Percentiles rank a stretch among this genome's conserved stretches.
phyloP scores from a whole-genome alignment of 2,888 invertebrate genomes.

The Pimpla rufipes region DNA sequence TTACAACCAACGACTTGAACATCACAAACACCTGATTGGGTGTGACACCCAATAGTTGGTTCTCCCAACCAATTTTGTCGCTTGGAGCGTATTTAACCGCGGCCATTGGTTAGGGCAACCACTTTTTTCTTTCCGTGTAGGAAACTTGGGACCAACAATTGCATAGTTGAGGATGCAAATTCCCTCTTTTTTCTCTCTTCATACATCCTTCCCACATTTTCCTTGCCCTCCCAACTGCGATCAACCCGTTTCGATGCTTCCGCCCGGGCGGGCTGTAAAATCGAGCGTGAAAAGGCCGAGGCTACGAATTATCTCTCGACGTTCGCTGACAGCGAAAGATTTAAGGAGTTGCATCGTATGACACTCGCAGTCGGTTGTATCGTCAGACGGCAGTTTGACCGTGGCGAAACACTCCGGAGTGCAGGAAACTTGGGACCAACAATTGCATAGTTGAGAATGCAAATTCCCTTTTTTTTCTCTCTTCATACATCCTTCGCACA shows the following conservation, averaged over 20 bases:
- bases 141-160: too few relatives aligned
- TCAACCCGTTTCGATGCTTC: neutral
- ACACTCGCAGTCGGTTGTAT: neutral
- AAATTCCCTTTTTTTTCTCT: constrained; percentile 6
- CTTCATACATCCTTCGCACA: neutral
- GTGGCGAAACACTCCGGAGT: too few relatives aligned
- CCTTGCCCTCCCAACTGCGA: neutral
- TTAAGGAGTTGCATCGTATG: neutral
- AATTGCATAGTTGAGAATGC: neutral
- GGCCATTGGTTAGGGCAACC: too few relatives aligned
- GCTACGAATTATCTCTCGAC: neutral
- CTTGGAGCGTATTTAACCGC: too few relatives aligned
- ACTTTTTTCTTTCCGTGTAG: too few relatives aligned
- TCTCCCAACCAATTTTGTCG: too few relatives aligned
- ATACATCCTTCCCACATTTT: neutral
- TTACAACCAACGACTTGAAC: too few relatives aligned
- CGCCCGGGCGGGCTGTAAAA: neutral
- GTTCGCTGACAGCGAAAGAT: neutral
- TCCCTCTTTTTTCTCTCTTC: neutral
- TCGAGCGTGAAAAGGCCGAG: neutral
- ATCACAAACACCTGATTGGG: too few relatives aligned
- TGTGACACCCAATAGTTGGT: too few relatives aligned
- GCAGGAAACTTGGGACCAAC: constrained; percentile 9
- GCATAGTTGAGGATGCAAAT: constrained; percentile 4
- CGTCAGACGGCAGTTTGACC: too few relatives aligned